These are phyloP conservation scores for Amphibalanus amphitrite DNA, from an alignment of 1,140 invertebrate species.

Conservation along the genomic window DNA sequence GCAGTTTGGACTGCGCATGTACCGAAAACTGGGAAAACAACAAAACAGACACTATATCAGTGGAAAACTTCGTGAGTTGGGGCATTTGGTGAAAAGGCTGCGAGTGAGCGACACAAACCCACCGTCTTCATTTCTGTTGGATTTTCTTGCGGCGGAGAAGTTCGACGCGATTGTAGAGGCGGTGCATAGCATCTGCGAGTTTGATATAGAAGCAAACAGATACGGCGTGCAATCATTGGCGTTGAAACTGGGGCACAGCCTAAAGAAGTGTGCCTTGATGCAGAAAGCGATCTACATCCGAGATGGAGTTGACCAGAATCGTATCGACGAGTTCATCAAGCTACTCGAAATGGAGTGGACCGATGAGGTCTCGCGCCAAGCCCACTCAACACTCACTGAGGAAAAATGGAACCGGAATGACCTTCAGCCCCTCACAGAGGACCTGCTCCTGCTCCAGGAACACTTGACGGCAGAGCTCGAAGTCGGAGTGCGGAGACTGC, in stretches of 20 bases:
- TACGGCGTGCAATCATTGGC: neutral
- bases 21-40: no score
- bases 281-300: neutral
- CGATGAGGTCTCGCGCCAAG: neutral
- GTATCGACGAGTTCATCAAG: constrained; percentile 1
- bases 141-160: no score
- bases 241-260: neutral
- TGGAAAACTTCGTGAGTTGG: no score
- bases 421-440: neutral
- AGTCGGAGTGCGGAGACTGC: neutral
- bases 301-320: neutral
- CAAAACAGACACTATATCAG: no score
- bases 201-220: no score
- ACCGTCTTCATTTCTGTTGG: no score
- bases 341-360: neutral
- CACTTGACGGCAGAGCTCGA: neutral
- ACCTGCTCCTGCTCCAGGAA: neutral
- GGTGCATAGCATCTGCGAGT: no score
- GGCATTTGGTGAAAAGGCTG: no score
- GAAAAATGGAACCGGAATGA: constrained; percentile 1
- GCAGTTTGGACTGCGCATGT: no score
- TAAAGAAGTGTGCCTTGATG: constrained; percentile 6
- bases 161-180: no score
- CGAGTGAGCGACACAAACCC: no score
- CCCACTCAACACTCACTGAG: neutral